Conservation (phyloP, 2,888 invertebrate species). For the Tineola bisselliella region DNA sequence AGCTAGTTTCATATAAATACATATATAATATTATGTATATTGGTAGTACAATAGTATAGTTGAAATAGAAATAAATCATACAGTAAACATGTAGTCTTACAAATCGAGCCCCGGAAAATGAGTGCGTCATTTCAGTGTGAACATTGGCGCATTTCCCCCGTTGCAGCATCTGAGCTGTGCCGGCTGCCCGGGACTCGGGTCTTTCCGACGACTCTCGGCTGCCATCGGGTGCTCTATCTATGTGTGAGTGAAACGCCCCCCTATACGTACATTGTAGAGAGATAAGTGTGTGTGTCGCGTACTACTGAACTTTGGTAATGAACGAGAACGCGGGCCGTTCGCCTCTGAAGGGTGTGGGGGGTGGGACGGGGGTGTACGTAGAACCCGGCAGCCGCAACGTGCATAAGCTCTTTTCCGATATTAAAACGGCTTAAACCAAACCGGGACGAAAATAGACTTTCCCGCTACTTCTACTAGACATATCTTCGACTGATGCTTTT, state of each 20-base stretch:
- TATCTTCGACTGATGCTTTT: background rate
- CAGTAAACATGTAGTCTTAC: too few species aligned
- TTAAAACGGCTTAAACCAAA: constrained; percentile 5
- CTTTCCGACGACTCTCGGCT: constrained; percentile 44
- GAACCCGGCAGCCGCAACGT: constrained; percentile 11
- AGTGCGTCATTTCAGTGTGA: background rate
- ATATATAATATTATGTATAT: too few species aligned
- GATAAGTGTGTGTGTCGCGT: constrained; percentile 39
- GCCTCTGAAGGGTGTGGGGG: constrained; percentile 32
- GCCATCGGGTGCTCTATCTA: constrained; percentile 19
- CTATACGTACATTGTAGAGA: background rate
- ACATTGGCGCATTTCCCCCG: constrained; percentile 31
- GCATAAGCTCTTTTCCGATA: constrained; percentile 10
- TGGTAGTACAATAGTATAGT: too few species aligned
- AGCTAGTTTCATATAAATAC: too few species aligned
- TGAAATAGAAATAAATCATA: too few species aligned
- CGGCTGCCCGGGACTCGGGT: constrained; percentile 40
- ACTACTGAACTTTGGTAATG: constrained; percentile 67
- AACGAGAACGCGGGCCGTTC: constrained; percentile 44
- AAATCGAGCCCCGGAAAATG: background rate
- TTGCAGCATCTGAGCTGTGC: constrained; percentile 50
- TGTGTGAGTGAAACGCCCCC: background rate
- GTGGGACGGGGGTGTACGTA: constrained; percentile 26
- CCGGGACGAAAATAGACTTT: background rate
- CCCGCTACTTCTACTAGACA: background rate